phyloP scores from a whole-genome alignment of 1,140 invertebrate species.

The Psix sp. region DNA sequence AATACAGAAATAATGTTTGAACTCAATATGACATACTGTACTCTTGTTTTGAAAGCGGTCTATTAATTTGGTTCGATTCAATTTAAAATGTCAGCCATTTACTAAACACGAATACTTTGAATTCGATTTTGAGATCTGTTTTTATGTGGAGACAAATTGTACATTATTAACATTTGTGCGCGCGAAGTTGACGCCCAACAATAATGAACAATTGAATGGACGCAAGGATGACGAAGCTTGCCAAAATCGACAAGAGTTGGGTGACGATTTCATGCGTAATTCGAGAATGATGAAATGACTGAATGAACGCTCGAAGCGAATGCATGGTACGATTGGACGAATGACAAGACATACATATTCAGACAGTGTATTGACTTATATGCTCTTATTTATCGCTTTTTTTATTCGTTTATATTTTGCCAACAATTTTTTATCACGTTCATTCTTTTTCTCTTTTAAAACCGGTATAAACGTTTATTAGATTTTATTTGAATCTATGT shows the following conservation, averaged over 20 bases:
- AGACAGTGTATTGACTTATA: conserved; percentile 30
- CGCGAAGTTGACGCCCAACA: conserved; percentile 14
- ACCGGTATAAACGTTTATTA: too few species aligned
- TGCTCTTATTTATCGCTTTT: conserved; percentile 28
- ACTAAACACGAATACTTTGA: background rate
- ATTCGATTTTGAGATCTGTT: conserved; percentile 55
- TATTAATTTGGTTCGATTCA: too few species aligned
- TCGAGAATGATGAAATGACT: conserved; percentile 23
- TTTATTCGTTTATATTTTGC: conserved; percentile 7
- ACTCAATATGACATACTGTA: too few species aligned
- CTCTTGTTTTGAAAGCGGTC: too few species aligned
- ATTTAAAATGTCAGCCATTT: conserved; percentile 13
- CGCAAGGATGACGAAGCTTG: conserved; percentile 13
- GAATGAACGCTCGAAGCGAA: conserved; percentile 32
- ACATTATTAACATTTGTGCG: conserved; percentile 44
- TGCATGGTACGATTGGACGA: conserved; percentile 14
- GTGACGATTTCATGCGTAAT: conserved; percentile 25
- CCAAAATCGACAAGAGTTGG: conserved; percentile 33
- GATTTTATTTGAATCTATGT: conserved; percentile 7
- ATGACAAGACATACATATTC: too few species aligned
- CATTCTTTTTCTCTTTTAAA: too few species aligned
- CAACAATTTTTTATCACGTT: background rate
- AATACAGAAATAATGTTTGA: too few species aligned
- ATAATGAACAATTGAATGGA: conserved; percentile 17
- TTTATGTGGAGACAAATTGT: conserved; percentile 32